These are phyloP conservation scores for Dermatophagoides farinae DNA, from an alignment of 1,140 invertebrate species.

Conservation along the genomic window DNA sequence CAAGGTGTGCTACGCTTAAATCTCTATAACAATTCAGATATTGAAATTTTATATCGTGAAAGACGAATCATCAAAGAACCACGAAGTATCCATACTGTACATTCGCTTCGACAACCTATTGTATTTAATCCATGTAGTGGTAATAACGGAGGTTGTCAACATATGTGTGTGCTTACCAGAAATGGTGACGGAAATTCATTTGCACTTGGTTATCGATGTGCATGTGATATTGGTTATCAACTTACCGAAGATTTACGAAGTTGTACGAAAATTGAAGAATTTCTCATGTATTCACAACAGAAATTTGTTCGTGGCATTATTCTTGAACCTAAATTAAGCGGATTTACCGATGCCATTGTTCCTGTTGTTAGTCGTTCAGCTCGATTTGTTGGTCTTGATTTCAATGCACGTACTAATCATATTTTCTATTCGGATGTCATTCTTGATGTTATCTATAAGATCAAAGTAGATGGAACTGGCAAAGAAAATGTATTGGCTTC, in stretches of 20 bases:
- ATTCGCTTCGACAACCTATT: constrained; percentile 48
- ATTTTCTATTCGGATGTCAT: constrained; percentile 93
- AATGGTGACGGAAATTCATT: constrained; percentile 31
- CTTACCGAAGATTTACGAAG: constrained; percentile 50
- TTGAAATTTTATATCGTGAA: constrained; percentile 56
- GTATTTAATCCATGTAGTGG: constrained; percentile 60
- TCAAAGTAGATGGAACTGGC: constrained; percentile 65
- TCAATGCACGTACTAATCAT: constrained; percentile 68
- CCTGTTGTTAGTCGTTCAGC: constrained; percentile 61
- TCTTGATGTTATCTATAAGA: constrained; percentile 85
- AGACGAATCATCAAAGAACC: constrained; percentile 50
- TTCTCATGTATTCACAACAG: constrained; percentile 90
- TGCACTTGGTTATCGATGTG: constrained; percentile 72
- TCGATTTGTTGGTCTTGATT: constrained; percentile 89
- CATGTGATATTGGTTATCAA: constrained; percentile 73
- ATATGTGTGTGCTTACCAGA: constrained; percentile 64
- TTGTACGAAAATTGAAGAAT: constrained; percentile 66
- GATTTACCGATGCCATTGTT: constrained; percentile 75
- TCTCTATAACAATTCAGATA: constrained; percentile 53
- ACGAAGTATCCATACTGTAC: constrained; percentile 58
- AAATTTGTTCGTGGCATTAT: constrained; percentile 88
- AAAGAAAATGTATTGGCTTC: constrained; percentile 78
- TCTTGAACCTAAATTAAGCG: constrained; percentile 62
- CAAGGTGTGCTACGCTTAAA: constrained; percentile 78
- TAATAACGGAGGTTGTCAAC: constrained; percentile 75